phyloP scores from a whole-genome alignment of 1,140 invertebrate species.

The Himalopsyche phryganea region DNA sequence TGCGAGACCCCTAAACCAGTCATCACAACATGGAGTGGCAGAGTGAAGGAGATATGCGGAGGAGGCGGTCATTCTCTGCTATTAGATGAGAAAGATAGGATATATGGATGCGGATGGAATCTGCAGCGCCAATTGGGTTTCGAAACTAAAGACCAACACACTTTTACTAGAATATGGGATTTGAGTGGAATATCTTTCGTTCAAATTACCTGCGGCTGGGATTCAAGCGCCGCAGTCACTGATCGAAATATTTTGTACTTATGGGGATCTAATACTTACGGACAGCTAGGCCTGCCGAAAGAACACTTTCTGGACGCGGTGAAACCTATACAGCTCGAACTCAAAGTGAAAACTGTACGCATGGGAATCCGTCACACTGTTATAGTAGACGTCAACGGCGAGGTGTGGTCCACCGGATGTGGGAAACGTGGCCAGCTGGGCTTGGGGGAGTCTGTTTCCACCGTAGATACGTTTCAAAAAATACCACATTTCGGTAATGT shows the following conservation, averaged over 20 bases:
- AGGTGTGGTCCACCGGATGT: slow-evolving; percentile 59
- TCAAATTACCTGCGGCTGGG: slow-evolving; percentile 67
- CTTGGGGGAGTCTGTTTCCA: slow-evolving; percentile 45
- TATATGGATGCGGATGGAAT: slow-evolving; percentile 87
- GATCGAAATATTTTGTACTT: slow-evolving; percentile 62
- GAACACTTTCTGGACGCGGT: slow-evolving; percentile 43
- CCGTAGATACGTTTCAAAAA: slow-evolving; percentile 53
- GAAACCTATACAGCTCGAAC: slow-evolving; percentile 40
- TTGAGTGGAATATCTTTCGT: slow-evolving; percentile 56
- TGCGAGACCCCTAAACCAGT: slow-evolving; percentile 57
- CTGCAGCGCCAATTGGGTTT: slow-evolving; percentile 74
- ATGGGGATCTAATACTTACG: slow-evolving; percentile 73
- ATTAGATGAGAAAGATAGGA: slow-evolving; percentile 60
- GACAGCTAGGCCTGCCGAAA: slow-evolving; percentile 65
- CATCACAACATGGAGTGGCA: slow-evolving; percentile 40
- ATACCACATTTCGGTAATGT: slow-evolving; percentile 56
- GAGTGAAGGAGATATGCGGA: slow-evolving; percentile 62
- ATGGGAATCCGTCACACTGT: slow-evolving; percentile 67
- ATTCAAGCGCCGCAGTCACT: slow-evolving; percentile 65
- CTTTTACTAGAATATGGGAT: slow-evolving; percentile 53
- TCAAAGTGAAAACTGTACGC: slow-evolving; percentile 44
- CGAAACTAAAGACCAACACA: slow-evolving; percentile 46
- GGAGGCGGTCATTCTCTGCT: slow-evolving; percentile 75
- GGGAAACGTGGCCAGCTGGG: slow-evolving; percentile 65
- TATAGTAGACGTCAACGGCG: slow-evolving; percentile 60